Conservation (phyloP, 2,888 invertebrate genomes). For the Peribatodes rhomboidaria region DNA sequence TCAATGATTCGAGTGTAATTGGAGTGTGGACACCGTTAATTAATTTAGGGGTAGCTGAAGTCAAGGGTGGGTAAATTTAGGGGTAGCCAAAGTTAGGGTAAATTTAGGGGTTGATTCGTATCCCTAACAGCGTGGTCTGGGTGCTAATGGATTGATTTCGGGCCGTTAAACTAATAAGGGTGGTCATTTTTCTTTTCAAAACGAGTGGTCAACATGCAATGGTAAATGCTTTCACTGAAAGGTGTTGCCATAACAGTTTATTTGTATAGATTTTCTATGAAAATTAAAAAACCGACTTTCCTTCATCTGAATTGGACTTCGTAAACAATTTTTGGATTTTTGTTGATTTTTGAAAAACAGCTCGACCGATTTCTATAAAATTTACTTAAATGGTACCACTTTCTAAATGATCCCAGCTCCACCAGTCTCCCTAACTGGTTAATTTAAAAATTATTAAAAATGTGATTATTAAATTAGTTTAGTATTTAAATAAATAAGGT, state of each 20-base stretch:
- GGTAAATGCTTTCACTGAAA: background rate
- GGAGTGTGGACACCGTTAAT: slow-evolving; percentile 23
- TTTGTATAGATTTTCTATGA: background rate
- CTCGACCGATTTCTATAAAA: too few species aligned
- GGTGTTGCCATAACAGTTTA: background rate
- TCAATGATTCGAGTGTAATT: slow-evolving; percentile 33
- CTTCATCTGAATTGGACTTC: too few species aligned
- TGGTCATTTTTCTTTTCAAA: slow-evolving; percentile 18
- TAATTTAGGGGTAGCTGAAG: slow-evolving; percentile 23
- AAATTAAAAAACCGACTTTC: too few species aligned
- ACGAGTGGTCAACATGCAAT: slow-evolving; percentile 9
- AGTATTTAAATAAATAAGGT: too few species aligned
- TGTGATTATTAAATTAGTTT: too few species aligned
- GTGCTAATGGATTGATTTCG: slow-evolving; percentile 34
- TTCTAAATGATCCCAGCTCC: too few species aligned
- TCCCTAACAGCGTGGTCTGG: slow-evolving; percentile 8
- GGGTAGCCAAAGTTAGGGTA: slow-evolving; percentile 13
- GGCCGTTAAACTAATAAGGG: slow-evolving; percentile 19
- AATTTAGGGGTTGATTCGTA: slow-evolving; percentile 29
- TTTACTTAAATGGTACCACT: too few species aligned
- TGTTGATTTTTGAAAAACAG: too few species aligned
- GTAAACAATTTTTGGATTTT: too few species aligned
- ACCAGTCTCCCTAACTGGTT: too few species aligned
- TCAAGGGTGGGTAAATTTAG: slow-evolving; percentile 9
- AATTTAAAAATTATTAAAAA: too few species aligned